These are phyloP conservation scores for Hoplodrina ambigua DNA, from an alignment of 2,888 invertebrate species.

Conservation along the genomic window DNA sequence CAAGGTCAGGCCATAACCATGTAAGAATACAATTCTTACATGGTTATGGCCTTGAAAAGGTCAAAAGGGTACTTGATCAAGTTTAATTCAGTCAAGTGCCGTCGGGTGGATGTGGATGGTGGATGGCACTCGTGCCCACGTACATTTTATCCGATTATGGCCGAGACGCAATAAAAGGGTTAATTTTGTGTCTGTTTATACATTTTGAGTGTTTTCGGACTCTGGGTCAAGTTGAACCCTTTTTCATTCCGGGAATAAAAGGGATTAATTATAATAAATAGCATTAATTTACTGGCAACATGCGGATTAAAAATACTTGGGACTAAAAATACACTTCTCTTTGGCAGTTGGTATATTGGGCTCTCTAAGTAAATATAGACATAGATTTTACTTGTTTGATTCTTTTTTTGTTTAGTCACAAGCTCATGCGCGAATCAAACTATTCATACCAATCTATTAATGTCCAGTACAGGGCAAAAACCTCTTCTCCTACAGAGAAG, in stretches of 20 bases:
- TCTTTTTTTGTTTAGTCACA: not conserved
- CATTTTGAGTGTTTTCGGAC: constrained; percentile 16
- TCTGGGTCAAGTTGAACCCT: constrained; percentile 43
- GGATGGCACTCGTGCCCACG: constrained; percentile 20
- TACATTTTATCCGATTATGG: constrained; percentile 31
- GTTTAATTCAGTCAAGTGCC: constrained; percentile 38
- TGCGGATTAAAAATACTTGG: not conserved
- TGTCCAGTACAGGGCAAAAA: no score
- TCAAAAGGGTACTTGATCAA: constrained; percentile 37
- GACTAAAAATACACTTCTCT: constrained; percentile 10
- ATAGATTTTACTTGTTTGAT: not conserved
- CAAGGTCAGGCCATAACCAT: no score
- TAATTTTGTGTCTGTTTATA: constrained; percentile 47
- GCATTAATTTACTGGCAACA: constrained; percentile 9
- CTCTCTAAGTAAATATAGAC: not conserved
- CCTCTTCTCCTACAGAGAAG: no score
- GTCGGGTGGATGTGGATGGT: constrained; percentile 8
- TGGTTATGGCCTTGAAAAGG: constrained; percentile 29
- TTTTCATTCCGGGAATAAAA: constrained; percentile 18
- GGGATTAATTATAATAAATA: constrained; percentile 14
- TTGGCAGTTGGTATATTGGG: not conserved
- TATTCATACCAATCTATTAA: no score
- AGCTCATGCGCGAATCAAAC: not conserved
- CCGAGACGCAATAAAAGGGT: constrained; percentile 44
- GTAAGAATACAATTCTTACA: constrained; percentile 10